These are phyloP conservation scores for Drosophila aff. DNA, from an alignment of 1,140 invertebrate species.

Conservation along the genomic window DNA sequence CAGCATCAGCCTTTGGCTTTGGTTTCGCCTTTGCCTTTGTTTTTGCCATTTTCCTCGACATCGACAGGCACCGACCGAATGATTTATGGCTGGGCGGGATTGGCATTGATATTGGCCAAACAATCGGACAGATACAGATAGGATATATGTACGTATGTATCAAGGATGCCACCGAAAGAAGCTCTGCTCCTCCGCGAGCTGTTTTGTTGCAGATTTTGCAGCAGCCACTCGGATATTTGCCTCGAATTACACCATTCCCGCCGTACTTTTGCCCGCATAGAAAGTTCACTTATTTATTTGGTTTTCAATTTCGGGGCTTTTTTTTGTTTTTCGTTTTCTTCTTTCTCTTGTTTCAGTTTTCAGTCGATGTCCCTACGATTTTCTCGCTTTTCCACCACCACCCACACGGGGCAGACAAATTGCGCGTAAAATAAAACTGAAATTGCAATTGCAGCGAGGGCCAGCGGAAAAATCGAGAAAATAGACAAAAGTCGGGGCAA, in stretches of 20 bases:
- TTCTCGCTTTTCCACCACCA: conserved; percentile 1
- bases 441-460: conserved; percentile 43
- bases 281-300: conserved; percentile 61
- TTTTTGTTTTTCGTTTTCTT: background rate
- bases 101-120: conserved; percentile 52
- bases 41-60: background rate
- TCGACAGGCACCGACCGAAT: conserved; percentile 26
- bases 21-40: conserved; percentile 6
- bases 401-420: conserved; percentile 47
- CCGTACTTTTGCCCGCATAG: conserved; percentile 21
- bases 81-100: conserved; percentile 46
- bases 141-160: background rate
- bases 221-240: conserved; percentile 44
- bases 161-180: background rate
- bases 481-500: conserved; percentile 25
- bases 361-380: background rate
- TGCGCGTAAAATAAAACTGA: conserved; percentile 64
- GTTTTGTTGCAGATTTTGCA: conserved; percentile 48
- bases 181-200: conserved; percentile 16
- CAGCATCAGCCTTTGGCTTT: conserved; percentile 16
- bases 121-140: conserved; percentile 38
- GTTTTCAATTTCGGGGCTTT: conserved; percentile 54
- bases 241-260: conserved; percentile 42
- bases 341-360: conserved; percentile 32
- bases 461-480: conserved; percentile 21